Evolutionary conservation across 2,797 vertebrate genomes (phyloP), one percentile per base, ranked within the genome.

Genomic region (Pithecia hirsuta): DNA sequence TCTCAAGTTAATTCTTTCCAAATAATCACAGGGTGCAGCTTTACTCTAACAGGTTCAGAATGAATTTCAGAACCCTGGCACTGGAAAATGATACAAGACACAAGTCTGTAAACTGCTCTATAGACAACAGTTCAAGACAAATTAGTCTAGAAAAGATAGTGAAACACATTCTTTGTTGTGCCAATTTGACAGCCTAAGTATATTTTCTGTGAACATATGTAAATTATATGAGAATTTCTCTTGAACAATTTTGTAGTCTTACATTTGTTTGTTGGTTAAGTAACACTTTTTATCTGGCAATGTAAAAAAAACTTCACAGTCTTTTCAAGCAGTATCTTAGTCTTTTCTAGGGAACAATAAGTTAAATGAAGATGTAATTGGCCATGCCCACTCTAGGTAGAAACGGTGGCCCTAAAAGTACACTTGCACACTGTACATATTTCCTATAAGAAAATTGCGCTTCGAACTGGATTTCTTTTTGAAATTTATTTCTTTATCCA

Each of bases 111-210:
- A 94, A 93, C 81, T 96, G 64, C 75, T 85, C 57, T 97, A 81
- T 75, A 96, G 97, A 96, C 12, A 97, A 94, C 57, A 97, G 67
- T 89, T 57, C 93, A 93, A 95, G 95, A 98, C 97, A 98, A 98
- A 90, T 95, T 59, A 81, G 78, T 88, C 46, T 97, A 98, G 55
- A 98, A 97, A 95, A 97, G 88, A 70, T 15, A 98, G 52, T 89
- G 95, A 98, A 96, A 97, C 95, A 50, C 81, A 92, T 97, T 93
- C 5, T 95, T 95, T 46, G 28, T 97, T 98, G 97, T 98, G 97
- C 98, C 98, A 95, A 90, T 98, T 97, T 97, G 95, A 95, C 48
- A 83, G 70, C 52, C 85, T 98, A 97, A 94, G 80, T 59, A 84
- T 74, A 93, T 96, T 87, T 95, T 67, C 30, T 91, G 70, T 97